phyloP scores from a whole-genome alignment of 2,888 invertebrate species.

The Ichneumoninae sp. region DNA sequence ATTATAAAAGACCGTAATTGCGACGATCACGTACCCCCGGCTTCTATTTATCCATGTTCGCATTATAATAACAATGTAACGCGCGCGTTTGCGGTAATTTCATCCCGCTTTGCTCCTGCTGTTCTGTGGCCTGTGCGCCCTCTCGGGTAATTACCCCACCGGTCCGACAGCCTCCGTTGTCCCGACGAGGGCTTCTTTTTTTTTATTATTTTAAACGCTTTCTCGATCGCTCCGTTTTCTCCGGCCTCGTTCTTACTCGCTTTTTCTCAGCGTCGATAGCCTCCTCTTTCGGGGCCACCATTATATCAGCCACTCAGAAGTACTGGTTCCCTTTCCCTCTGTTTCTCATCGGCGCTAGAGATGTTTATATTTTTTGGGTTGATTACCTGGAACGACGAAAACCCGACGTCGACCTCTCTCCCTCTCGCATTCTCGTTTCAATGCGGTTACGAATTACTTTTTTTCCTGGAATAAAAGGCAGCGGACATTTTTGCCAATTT shows the following conservation, averaged over 20 bases:
- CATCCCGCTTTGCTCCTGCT: slow-evolving; percentile 37
- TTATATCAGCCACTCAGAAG: neutral
- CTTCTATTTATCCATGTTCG: slow-evolving; percentile 82
- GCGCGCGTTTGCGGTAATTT: slow-evolving; percentile 71
- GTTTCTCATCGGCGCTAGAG: neutral
- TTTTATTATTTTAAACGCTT: slow-evolving; percentile 11
- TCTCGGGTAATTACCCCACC: slow-evolving; percentile 44
- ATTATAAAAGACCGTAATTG: slow-evolving; percentile 83
- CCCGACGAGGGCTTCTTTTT: slow-evolving; percentile 18
- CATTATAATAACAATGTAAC: slow-evolving; percentile 84
- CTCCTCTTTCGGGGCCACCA: neutral
- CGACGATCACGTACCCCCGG: slow-evolving; percentile 82
- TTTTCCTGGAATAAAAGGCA: slow-evolving; percentile 9
- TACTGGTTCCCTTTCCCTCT: neutral
- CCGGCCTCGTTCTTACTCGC: neutral
- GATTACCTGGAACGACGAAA: neutral
- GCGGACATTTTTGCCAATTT: slow-evolving; percentile 33
- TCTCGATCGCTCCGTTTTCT: slow-evolving; percentile 17
- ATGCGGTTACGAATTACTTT: slow-evolving; percentile 1
- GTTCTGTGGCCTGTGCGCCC: slow-evolving; percentile 42
- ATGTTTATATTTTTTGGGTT: neutral
- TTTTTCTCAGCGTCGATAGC: neutral
- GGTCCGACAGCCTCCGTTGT: slow-evolving; percentile 40
- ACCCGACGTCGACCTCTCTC: neutral
- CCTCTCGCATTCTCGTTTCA: neutral